Conservation (phyloP, 2,888 invertebrate genomes). For the Rhagium mordax region DNA sequence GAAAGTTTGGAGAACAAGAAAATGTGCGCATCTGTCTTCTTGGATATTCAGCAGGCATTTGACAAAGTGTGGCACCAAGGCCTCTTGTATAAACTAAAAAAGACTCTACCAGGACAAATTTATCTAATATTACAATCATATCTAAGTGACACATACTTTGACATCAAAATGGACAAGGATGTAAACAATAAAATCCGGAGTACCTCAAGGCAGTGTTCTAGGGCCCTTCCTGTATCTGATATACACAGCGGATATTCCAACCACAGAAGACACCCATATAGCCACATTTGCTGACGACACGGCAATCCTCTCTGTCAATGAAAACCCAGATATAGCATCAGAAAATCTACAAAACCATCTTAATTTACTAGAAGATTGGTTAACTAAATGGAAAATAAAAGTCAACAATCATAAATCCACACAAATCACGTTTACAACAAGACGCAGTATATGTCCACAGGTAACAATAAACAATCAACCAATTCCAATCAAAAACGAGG, state of each 20-base stretch:
- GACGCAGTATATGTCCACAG: too few species aligned
- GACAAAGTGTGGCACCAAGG: too few species aligned
- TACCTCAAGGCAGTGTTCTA: slow-evolving; percentile 5
- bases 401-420: neutral
- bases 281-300: slow-evolving; percentile 18
- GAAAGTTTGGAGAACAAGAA: neutral
- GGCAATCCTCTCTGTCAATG: neutral
- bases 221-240: neutral
- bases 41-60: too few species aligned
- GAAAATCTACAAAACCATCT: slow-evolving; percentile 8
- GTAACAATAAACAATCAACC: too few species aligned
- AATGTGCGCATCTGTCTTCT: neutral
- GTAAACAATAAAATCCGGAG: neutral
- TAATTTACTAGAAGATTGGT: neutral
- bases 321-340: neutral
- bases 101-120: neutral
- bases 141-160: neutral
- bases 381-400: neutral
- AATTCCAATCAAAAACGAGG: too few species aligned
- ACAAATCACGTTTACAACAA: too few species aligned
- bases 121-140: slow-evolving; percentile 17
- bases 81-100: too few species aligned
- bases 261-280: neutral
- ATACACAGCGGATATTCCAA: neutral
- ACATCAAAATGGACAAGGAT: neutral